Evolutionary conservation across 2,113 vertebrate genomes (phyloP).

Genomic region (Oreochromis tanganicae): DNA sequence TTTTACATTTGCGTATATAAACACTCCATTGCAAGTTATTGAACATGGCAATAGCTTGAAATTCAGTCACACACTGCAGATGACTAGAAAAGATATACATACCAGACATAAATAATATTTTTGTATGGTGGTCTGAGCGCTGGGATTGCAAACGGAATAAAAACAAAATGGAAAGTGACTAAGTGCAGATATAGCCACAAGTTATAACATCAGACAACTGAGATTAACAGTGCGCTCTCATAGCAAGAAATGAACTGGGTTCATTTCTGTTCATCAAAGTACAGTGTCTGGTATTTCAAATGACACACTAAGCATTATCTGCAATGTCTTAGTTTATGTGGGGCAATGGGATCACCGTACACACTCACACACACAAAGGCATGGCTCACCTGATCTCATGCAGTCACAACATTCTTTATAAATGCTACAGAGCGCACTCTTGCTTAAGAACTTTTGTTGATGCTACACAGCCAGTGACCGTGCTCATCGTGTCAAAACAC

Average conservation of each 20-base stretch:
- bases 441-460: conserved; percentile 53
- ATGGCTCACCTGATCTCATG: neutral
- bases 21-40: neutral
- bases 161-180: neutral
- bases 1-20: neutral
- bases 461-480: conserved; percentile 47
- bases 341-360: neutral
- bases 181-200: neutral
- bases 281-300: neutral
- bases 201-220: neutral
- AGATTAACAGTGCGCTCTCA: neutral
- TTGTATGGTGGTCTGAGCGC: neutral
- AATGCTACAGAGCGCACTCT: neutral
- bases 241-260: neutral
- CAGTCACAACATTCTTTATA: conserved; percentile 32
- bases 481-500: conserved; percentile 63
- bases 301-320: neutral
- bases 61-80: neutral
- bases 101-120: neutral
- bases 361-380: neutral
- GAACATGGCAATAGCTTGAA: neutral
- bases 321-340: neutral
- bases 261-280: neutral
- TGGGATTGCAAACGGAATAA: neutral
- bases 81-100: neutral